Percentiles rank a stretch among this genome's conserved stretches.
These are phyloP conservation scores for Capreolus pygargus DNA, from an alignment of 2,113 vertebrate species.

Conservation along the genomic window DNA sequence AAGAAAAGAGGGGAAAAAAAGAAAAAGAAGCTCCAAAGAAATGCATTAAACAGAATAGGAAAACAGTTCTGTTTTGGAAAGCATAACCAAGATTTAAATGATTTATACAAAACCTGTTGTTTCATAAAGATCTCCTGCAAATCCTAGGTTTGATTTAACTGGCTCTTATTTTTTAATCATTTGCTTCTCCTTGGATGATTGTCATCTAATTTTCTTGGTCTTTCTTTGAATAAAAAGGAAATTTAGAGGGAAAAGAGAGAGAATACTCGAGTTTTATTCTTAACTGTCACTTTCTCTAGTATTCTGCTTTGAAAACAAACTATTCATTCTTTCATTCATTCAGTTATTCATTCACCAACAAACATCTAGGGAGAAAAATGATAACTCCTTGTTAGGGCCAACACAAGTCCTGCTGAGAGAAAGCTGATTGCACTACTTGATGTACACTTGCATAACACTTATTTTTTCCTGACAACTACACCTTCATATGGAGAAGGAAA, in stretches of 20 bases:
- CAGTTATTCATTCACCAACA: not conserved
- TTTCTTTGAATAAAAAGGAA: slow-evolving; percentile 4
- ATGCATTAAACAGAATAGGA: not conserved
- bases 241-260: not conserved
- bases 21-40: not conserved
- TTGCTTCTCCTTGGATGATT: not conserved
- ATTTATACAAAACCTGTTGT: not conserved
- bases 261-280: not conserved
- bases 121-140: not conserved
- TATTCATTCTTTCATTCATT: not conserved
- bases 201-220: not conserved
- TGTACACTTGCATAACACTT: not conserved
- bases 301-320: slow-evolving; percentile 29
- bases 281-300: not conserved
- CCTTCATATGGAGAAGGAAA: not conserved
- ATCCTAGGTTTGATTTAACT: slow-evolving; percentile 8
- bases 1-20: not conserved
- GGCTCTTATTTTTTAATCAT: slow-evolving; percentile 5
- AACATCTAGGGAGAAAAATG: not conserved
- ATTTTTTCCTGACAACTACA: not conserved
- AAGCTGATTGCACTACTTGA: not conserved
- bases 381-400: not conserved
- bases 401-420: not conserved
- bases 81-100: not conserved
- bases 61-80: slow-evolving; percentile 5